Evolutionary conservation across 2,797 vertebrate species (phyloP).

Genomic region (Cercopithecus petaurista): DNA sequence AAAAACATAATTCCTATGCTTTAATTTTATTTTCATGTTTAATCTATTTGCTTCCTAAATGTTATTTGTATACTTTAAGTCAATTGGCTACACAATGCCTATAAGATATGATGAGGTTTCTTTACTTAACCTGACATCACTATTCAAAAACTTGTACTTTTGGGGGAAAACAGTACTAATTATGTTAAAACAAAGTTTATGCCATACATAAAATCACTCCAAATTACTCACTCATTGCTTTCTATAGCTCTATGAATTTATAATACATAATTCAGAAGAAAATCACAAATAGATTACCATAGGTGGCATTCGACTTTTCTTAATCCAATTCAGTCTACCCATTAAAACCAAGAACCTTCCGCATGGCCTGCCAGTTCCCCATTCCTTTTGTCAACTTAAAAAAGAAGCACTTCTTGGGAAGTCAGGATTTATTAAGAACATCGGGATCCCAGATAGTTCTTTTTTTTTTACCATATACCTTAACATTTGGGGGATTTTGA

Average conservation of each 20-base stretch:
- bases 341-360: conserved; percentile 60
- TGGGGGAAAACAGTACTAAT: conserved; percentile 8
- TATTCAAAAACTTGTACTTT: conserved; percentile 14
- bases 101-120: neutral
- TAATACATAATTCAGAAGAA: conserved; percentile 55
- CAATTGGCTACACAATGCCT: neutral
- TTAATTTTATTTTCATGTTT: conserved; percentile 13
- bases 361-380: conserved; percentile 1
- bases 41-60: conserved; percentile 48
- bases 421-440: conserved; percentile 67
- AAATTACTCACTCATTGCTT: conserved; percentile 65
- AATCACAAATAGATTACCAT: conserved; percentile 35
- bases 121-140: conserved; percentile 35
- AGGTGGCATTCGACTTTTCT: conserved; percentile 36
- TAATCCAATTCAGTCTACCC: conserved; percentile 7
- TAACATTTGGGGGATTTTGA: conserved; percentile 19
- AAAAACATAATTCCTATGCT: neutral
- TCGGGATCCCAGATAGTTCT: conserved; percentile 14
- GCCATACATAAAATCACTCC: conserved; percentile 58
- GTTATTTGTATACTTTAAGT: conserved; percentile 27
- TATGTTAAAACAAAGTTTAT: conserved; percentile 46
- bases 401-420: conserved; percentile 68
- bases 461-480: conserved; percentile 31
- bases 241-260: conserved; percentile 49
- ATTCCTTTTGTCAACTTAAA: conserved; percentile 50